Conservation (phyloP, 2,797 vertebrate genomes). For the Schizopygopsis malacanthus region DNA sequence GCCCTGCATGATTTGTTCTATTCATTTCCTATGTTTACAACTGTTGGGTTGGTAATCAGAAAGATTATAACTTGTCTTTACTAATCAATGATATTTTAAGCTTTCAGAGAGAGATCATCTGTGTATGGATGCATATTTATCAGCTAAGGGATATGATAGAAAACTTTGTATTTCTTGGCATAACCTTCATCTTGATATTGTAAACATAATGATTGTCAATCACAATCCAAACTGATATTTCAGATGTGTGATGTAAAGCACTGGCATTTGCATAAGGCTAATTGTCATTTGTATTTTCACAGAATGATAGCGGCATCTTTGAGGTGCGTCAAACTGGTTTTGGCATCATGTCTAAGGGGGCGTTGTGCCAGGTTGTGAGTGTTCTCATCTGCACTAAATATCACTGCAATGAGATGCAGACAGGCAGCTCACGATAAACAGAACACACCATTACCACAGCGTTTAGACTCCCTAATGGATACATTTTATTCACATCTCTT, state of each 20-base stretch:
- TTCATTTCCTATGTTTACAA: not conserved
- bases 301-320: not conserved
- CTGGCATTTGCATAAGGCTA: not conserved
- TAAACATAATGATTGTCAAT: not conserved
- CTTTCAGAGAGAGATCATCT: not conserved
- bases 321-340: not conserved
- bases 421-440: constrained; percentile 29
- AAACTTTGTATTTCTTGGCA: not conserved
- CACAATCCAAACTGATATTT: not conserved
- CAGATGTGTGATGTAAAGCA: not conserved
- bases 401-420: constrained; percentile 27
- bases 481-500: constrained; percentile 49
- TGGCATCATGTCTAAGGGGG: not conserved
- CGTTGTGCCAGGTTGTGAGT: not conserved
- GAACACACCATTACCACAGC: constrained; percentile 33
- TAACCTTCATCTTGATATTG: not conserved
- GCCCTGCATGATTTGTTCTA: not conserved
- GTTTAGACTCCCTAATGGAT: constrained; percentile 27
- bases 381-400: constrained; percentile 38
- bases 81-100: constrained; percentile 4
- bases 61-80: not conserved
- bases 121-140: not conserved
- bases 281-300: not conserved
- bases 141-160: not conserved
- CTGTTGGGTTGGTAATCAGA: not conserved